Conservation (phyloP, 2,888 invertebrate genomes). For the Cryptus armator region DNA sequence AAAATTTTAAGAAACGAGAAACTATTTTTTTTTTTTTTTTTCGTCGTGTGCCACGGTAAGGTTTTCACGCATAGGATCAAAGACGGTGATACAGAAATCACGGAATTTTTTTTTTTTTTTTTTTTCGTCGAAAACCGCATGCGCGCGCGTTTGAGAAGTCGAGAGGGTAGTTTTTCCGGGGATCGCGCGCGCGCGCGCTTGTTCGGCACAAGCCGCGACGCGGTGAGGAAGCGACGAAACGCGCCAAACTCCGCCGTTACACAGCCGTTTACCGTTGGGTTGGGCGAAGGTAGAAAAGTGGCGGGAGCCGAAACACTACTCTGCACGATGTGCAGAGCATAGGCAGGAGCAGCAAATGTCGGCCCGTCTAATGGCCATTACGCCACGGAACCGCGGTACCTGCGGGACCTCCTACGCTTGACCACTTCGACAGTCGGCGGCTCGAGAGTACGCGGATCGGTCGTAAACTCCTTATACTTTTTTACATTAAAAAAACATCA, state of each 20-base stretch:
- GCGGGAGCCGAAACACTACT: slow-evolving; percentile 33
- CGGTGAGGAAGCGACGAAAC: slow-evolving; percentile 70
- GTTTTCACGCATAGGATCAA: neutral
- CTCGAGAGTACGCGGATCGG: slow-evolving; percentile 72
- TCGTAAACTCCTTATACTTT: slow-evolving; percentile 44
- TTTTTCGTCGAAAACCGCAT: slow-evolving; percentile 11
- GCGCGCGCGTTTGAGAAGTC: slow-evolving; percentile 16
- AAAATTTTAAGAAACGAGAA: too few species aligned
- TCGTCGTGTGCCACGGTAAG: neutral
- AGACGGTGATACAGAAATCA: neutral
- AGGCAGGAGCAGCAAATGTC: slow-evolving; percentile 35
- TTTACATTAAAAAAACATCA: neutral
- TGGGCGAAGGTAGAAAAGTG: slow-evolving; percentile 38
- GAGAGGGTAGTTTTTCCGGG: slow-evolving; percentile 38
- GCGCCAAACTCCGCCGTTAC: slow-evolving; percentile 72
- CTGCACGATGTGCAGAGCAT: slow-evolving; percentile 45
- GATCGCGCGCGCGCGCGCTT: slow-evolving; percentile 41
- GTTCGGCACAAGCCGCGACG: slow-evolving; percentile 42
- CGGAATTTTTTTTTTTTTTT: neutral
- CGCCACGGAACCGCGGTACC: slow-evolving; percentile 74
- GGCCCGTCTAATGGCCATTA: slow-evolving; percentile 73
- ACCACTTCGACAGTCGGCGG: slow-evolving; percentile 74
- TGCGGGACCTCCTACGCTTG: slow-evolving; percentile 74
- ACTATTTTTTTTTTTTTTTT: too few species aligned
- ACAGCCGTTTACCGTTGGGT: slow-evolving; percentile 26